Evolutionary conservation across 2,888 invertebrate species (phyloP).

Genomic region (Acheta domesticus): DNA sequence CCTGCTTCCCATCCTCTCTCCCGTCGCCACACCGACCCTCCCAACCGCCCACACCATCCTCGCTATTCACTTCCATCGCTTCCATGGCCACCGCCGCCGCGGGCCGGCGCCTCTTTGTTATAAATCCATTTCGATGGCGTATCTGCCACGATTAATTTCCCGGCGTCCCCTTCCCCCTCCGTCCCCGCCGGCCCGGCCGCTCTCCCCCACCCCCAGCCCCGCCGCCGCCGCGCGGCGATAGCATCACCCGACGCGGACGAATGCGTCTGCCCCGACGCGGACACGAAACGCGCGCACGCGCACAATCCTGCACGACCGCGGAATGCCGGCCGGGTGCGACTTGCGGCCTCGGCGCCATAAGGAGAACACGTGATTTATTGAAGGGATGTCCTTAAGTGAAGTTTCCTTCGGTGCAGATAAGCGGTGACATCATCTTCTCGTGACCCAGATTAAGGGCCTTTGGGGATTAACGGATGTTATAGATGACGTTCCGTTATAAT

Average conservation of each 20-base stretch:
- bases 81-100: not conserved
- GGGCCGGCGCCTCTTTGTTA: not conserved
- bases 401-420: too few relatives aligned
- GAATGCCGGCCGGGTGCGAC: too few relatives aligned
- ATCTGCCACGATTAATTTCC: slow-evolving; percentile 18
- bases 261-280: not conserved
- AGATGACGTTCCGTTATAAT: too few relatives aligned
- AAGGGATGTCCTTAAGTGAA: too few relatives aligned
- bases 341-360: too few relatives aligned
- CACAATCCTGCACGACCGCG: too few relatives aligned
- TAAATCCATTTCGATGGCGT: slow-evolving; percentile 18
- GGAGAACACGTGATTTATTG: too few relatives aligned
- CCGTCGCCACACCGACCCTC: not conserved
- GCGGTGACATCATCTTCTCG: too few relatives aligned
- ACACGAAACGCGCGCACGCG: too few relatives aligned
- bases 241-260: not conserved
- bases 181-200: not conserved
- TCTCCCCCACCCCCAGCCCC: not conserved
- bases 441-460: too few relatives aligned
- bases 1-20: too few relatives aligned
- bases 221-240: not conserved
- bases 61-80: not conserved
- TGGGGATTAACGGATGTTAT: too few relatives aligned
- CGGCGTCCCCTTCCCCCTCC: not conserved
- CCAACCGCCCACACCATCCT: not conserved